Evolutionary conservation across 2,113 vertebrate species (phyloP).

Genomic region (Vulpes vulpes): DNA sequence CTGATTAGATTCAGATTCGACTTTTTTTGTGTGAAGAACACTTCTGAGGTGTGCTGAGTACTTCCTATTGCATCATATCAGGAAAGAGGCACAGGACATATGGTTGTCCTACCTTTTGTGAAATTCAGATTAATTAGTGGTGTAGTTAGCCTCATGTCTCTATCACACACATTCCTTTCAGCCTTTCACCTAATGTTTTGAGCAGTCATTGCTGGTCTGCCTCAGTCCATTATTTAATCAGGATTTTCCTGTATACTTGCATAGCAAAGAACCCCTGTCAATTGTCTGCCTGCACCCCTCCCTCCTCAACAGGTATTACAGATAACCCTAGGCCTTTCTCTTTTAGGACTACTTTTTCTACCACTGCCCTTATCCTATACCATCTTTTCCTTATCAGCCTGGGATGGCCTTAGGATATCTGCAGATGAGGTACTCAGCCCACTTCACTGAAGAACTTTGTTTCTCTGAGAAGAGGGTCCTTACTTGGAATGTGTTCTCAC

Average conservation of each 20-base stretch:
- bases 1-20: conserved; percentile 28
- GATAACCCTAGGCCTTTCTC: neutral
- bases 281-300: neutral
- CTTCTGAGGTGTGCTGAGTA: neutral
- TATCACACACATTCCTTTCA: neutral
- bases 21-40: conserved; percentile 49
- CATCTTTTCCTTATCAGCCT: conserved; percentile 24
- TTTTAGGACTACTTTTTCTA: conserved; percentile 9
- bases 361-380: neutral
- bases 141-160: conserved; percentile 17
- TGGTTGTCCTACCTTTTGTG: neutral
- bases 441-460: neutral
- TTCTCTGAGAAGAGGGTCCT: neutral
- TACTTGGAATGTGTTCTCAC: neutral
- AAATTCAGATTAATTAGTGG: conserved; percentile 32
- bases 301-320: neutral
- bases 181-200: conserved; percentile 32
- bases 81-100: neutral
- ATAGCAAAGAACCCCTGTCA: conserved; percentile 34
- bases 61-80: neutral
- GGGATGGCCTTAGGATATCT: conserved; percentile 2
- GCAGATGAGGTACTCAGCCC: neutral
- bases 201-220: neutral
- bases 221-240: conserved; percentile 26
- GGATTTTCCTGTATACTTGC: conserved; percentile 47